phyloP scores from a whole-genome alignment of 2,888 invertebrate species.

The Ischnura elegans region DNA sequence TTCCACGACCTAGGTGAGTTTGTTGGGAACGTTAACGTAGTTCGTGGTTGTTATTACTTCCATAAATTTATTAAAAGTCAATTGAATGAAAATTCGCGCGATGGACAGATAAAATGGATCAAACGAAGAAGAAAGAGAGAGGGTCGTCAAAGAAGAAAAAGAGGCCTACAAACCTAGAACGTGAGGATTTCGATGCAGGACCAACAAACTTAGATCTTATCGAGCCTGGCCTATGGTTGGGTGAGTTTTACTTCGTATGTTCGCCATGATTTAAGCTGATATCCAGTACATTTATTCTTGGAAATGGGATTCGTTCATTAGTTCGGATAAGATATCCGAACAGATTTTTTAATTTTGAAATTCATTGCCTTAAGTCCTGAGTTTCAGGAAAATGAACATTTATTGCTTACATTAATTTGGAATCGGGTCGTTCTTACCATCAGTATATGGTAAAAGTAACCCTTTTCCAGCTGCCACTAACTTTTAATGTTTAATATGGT shows the following conservation, averaged over 20 bases:
- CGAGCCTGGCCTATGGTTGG: constrained; percentile 81
- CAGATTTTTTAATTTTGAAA: too few relatives aligned
- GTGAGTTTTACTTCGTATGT: constrained; percentile 72
- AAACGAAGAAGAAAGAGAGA: constrained; percentile 49
- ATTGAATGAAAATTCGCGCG: not conserved
- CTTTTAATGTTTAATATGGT: too few relatives aligned
- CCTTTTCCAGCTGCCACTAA: too few relatives aligned
- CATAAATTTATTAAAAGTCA: not conserved
- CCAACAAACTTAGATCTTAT: constrained; percentile 81
- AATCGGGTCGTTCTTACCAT: too few relatives aligned
- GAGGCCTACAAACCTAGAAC: constrained; percentile 73
- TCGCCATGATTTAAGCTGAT: too few relatives aligned
- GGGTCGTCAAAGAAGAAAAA: constrained; percentile 68
- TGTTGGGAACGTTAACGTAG: not conserved
- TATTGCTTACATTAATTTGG: too few relatives aligned
- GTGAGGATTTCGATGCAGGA: constrained; percentile 80
- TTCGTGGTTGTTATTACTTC: not conserved
- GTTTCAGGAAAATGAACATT: too few relatives aligned
- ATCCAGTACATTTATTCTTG: too few relatives aligned
- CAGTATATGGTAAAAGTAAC: too few relatives aligned
- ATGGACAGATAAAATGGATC: constrained; percentile 26
- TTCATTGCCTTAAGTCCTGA: too few relatives aligned
- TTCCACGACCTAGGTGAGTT: not conserved
- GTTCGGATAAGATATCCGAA: too few relatives aligned
- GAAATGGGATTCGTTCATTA: too few relatives aligned